Percentiles rank a stretch among this genome's conserved stretches.
Conservation (phyloP, 2,113 vertebrate genomes). For the Hydropotes inermis region DNA sequence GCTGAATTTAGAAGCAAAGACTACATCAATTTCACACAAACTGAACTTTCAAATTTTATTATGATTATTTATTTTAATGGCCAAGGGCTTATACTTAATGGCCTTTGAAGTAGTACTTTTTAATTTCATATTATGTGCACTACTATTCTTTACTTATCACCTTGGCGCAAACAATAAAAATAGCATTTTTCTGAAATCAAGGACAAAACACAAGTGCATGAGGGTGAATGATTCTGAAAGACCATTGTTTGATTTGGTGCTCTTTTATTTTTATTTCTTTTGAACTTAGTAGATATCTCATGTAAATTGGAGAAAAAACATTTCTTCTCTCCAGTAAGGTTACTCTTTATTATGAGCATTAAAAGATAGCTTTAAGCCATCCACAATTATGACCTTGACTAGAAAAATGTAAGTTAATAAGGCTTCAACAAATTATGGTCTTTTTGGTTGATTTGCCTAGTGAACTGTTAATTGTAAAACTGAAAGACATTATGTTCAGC, state of each 20-base stretch:
- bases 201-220: background rate
- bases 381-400: conserved; percentile 90
- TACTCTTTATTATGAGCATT: conserved; percentile 80
- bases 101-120: background rate
- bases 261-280: conserved; percentile 78
- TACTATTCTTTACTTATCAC: background rate
- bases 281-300: conserved; percentile 65
- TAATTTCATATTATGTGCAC: background rate
- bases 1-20: background rate
- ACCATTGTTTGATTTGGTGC: conserved; percentile 32
- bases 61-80: background rate
- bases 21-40: background rate
- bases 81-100: background rate
- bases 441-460: conserved; percentile 90
- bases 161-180: background rate
- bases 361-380: conserved; percentile 84
- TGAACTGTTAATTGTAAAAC: conserved; percentile 95
- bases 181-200: background rate
- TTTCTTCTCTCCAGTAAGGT: conserved; percentile 79
- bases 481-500: conserved; percentile 91
- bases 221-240: conserved; percentile 40
- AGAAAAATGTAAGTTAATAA: conserved; percentile 91
- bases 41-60: background rate
- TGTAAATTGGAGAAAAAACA: conserved; percentile 59
- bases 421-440: conserved; percentile 91